Evolutionary conservation across 2,888 invertebrate genomes (phyloP), one percentile per base, ranked within the genome.

Genomic region (Anarsia innoxiella): DNA sequence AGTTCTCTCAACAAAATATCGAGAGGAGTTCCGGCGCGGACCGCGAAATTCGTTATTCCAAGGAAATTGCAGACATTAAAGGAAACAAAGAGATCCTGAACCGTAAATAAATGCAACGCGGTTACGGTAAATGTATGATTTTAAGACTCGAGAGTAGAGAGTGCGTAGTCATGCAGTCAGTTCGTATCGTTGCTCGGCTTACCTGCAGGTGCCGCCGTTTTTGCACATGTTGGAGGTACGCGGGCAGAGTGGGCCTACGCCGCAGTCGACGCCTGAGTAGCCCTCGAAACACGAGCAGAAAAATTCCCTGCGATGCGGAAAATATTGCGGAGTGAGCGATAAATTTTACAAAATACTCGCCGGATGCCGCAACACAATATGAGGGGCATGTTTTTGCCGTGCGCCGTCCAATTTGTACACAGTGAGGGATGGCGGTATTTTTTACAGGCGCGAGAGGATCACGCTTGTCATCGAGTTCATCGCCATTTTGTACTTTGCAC

Each of bases 191-290:
- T 19, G 19, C 4, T 3, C 8, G 15, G n/a, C 26, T 87, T 88
- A 95, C 95, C 93, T 91, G 90, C 96, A 96, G 33, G 88, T 90
- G 42, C 93, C 95, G 23, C 91, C 93, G 59, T 95, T 94, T 70
- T 90, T 88, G 73, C 96, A 96, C 62, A 91, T 88, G 56, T 77
- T 78, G 27, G 78, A 66, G 14, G 73, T 64, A 37, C 56, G 56
- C 42, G 90, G 88, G 71, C 96, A 96, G 39, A 91, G 87, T 0
- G 93, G 93, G 9, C 95, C 95, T 51, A 88, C 88, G 28, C 94
- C 92, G 67, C 95, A 96, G 64, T 91, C 90, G 2, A 80, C 72
- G 3, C 95, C 95, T 36, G 88, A 90, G 77, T 93, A 95, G 27
- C 92, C 91, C 36, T 90, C 86, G 73, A 94, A 94, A 73, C 96